These are phyloP conservation scores for Pogonocherus hispidulus DNA, from an alignment of 2,888 invertebrate genomes.

Conservation along the genomic window DNA sequence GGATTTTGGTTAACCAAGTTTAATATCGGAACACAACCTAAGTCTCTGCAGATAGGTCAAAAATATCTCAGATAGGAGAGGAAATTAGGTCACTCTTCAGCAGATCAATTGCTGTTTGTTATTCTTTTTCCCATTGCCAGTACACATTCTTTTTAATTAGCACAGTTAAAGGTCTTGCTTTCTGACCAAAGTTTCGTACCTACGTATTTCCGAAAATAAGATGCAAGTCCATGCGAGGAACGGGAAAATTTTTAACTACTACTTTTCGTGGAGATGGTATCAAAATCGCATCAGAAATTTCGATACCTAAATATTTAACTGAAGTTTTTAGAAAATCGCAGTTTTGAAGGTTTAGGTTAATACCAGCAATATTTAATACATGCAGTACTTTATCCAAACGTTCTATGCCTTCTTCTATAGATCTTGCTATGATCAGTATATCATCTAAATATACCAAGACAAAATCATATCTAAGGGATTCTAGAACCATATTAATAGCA, in stretches of 20 bases:
- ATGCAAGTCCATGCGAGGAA: too few relatives aligned
- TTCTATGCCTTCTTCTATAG: background rate
- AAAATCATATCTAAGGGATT: background rate
- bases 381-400: background rate
- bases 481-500: background rate
- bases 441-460: background rate
- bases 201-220: too few relatives aligned
- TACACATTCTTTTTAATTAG: too few relatives aligned
- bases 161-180: too few relatives aligned
- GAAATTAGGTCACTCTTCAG: too few relatives aligned
- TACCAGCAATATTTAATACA: background rate
- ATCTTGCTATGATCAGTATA: background rate
- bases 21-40: too few relatives aligned
- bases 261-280: conserved; percentile 40
- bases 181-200: too few relatives aligned
- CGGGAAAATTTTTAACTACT: conserved; percentile 43
- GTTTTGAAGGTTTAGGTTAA: background rate
- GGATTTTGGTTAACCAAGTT: too few relatives aligned
- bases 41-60: too few relatives aligned
- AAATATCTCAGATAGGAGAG: too few relatives aligned
- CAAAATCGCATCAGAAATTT: background rate
- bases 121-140: too few relatives aligned
- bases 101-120: too few relatives aligned
- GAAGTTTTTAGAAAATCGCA: background rate
- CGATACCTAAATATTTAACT: conserved; percentile 10